Conservation (phyloP, 2,797 vertebrate species). For the Coregonus suidteri region DNA sequence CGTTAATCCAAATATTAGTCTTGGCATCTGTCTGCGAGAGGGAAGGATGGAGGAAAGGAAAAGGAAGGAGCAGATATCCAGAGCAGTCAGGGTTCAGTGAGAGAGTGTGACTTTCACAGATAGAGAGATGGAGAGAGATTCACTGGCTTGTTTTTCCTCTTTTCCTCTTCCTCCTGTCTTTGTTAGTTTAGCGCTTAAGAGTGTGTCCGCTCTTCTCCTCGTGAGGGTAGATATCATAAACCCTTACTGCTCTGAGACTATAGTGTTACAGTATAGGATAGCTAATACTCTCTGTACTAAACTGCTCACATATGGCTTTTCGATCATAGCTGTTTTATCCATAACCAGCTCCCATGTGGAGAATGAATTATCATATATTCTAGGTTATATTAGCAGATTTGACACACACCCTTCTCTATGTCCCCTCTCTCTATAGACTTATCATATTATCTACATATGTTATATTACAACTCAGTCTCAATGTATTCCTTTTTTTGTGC, state of each 20-base stretch:
- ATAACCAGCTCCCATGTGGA: conserved; percentile 30
- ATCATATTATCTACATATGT: too few species aligned
- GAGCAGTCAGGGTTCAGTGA: conserved; percentile 72
- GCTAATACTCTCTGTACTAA: conserved; percentile 1
- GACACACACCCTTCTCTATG: too few species aligned
- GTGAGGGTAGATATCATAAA: conserved; percentile 42
- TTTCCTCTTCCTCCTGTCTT: conserved; percentile 52
- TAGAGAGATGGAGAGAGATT: conserved; percentile 53
- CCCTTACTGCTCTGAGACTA: conserved; percentile 36
- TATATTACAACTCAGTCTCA: background rate
- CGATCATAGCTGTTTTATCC: conserved; percentile 42
- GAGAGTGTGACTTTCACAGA: conserved; percentile 77
- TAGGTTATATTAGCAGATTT: background rate
- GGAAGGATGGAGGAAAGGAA: conserved; percentile 23
- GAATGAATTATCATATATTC: conserved; percentile 41
- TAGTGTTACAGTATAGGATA: conserved; percentile 49
- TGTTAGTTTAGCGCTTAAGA: conserved; percentile 64
- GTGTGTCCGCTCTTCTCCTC: conserved; percentile 44
- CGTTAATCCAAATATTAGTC: too few species aligned
- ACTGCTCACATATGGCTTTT: conserved; percentile 28
- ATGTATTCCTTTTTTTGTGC: background rate
- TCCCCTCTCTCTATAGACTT: too few species aligned
- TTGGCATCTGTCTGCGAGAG: conserved; percentile 16
- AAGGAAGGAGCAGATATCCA: conserved; percentile 61
- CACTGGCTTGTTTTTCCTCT: conserved; percentile 52